phyloP scores from a whole-genome alignment of 2,888 invertebrate species.

The Agonopterix heracliana region DNA sequence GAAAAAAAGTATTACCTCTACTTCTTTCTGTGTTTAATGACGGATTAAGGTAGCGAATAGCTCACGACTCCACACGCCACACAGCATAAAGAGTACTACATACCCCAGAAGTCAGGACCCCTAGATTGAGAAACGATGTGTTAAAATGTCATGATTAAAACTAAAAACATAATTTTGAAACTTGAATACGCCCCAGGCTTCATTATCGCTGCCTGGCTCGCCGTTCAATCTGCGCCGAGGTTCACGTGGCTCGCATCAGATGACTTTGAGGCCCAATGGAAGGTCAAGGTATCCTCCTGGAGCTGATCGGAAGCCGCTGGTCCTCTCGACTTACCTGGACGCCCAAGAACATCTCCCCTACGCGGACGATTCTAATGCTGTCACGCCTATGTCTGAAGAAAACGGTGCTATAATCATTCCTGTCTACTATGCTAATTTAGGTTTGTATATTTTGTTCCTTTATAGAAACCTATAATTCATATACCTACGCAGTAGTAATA shows the following conservation, averaged over 20 bases:
- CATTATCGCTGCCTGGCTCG: slow-evolving; percentile 97
- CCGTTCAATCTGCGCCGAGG: slow-evolving; percentile 95
- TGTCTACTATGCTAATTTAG: slow-evolving; percentile 91
- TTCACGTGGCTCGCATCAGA: slow-evolving; percentile 94
- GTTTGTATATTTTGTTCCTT: slow-evolving; percentile 47
- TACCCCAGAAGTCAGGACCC: not conserved
- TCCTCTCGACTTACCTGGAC: slow-evolving; percentile 95
- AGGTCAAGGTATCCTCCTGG: slow-evolving; percentile 87
- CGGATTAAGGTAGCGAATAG: too few species aligned
- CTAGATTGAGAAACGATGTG: slow-evolving; percentile 14
- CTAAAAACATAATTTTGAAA: too few species aligned
- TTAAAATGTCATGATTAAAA: slow-evolving; percentile 4
- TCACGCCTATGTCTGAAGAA: slow-evolving; percentile 98
- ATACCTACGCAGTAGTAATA: too few species aligned
- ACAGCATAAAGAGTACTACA: too few species aligned
- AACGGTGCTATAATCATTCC: slow-evolving; percentile 96
- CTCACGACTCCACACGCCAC: too few species aligned
- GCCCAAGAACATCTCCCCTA: slow-evolving; percentile 97
- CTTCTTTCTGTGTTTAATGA: too few species aligned
- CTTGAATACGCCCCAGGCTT: slow-evolving; percentile 81
- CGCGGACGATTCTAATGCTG: slow-evolving; percentile 97
- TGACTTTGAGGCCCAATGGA: slow-evolving; percentile 88
- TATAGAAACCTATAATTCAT: too few species aligned
- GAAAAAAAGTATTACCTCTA: too few species aligned
- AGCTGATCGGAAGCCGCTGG: slow-evolving; percentile 94